Evolutionary conservation across 2,113 vertebrate genomes (phyloP), one percentile per base, ranked within the genome.

Genomic region (Oophaga pumilio): DNA sequence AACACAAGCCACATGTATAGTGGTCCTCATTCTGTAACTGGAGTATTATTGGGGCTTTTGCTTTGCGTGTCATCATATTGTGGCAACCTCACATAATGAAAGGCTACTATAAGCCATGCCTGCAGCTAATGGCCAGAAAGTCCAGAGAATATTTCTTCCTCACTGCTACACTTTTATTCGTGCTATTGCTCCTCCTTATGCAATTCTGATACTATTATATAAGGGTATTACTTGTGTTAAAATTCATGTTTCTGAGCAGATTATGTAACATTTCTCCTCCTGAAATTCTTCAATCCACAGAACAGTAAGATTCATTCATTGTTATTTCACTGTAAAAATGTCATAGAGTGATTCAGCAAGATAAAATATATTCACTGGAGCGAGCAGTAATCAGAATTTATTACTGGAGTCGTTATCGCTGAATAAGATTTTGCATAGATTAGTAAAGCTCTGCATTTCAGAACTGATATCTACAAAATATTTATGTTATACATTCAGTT

Each of bases 311-410:
- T 77, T 77, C 33, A 82, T 82, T 64, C 28, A 82, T 64, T 82
- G 79, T 82, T 82, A 80, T 82, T 82, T 82, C 28, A 62, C 59
- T 64, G 28, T 82, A 82, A 62, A 80, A 62, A 64, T 64, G 57
- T 82, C 79, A 82, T 50, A 20, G 6, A 64, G 59, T 62, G 79
- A 82, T 82, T 64, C 57, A 43, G 57, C 79, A 82, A 82, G 79
- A 64, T 82, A 43, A 62, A 49, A 64, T 82, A 11, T 82, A 50
- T 66, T 77, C 56, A 62, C 71, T 26, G 33, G 20, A 62, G 71
- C 20, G 33, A 56, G 17, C 18, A 49, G 57, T 77, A 53, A 66
- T 77, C 28, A 17, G 20, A 85, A 60, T 77, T 43, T 59, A 76
- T 85, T 26, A 53, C 53, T 33, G 68, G 76, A 52, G n/a, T 85